Percentiles rank a stretch among this genome's conserved stretches.
phyloP scores from a whole-genome alignment of 2,888 invertebrate genomes.

The Xestia xanthographa region DNA sequence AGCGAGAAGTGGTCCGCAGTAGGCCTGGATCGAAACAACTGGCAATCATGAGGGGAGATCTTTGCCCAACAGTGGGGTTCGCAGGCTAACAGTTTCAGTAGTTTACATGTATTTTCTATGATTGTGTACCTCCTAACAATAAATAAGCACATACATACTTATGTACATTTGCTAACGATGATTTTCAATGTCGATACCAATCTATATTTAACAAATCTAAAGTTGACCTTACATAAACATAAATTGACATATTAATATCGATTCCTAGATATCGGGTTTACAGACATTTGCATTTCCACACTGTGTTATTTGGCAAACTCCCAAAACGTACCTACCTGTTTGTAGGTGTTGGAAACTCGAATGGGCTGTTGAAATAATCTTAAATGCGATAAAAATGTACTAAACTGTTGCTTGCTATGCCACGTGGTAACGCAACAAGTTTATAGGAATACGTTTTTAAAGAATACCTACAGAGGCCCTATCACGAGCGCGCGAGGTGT shows the following conservation, averaged over 20 bases:
- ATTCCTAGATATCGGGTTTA: slow-evolving; percentile 51
- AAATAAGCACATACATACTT: background rate
- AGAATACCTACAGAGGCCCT: too few relatives aligned
- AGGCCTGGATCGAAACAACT: too few relatives aligned
- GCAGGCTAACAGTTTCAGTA: background rate
- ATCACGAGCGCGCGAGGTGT: too few relatives aligned
- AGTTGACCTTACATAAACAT: slow-evolving; percentile 34
- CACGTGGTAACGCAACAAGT: background rate
- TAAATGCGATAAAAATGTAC: slow-evolving; percentile 52
- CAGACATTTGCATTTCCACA: slow-evolving; percentile 41
- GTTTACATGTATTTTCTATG: background rate
- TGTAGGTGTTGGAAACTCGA: slow-evolving; percentile 66
- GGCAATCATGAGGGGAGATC: background rate
- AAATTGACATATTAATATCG: slow-evolving; percentile 45
- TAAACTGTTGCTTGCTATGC: slow-evolving; percentile 28
- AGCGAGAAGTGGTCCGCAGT: too few relatives aligned
- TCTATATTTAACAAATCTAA: slow-evolving; percentile 43
- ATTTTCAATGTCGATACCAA: slow-evolving; percentile 42
- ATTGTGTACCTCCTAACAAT: background rate
- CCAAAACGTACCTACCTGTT: slow-evolving; percentile 66
- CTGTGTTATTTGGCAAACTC: slow-evolving; percentile 59
- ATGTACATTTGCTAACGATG: background rate
- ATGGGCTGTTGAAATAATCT: slow-evolving; percentile 65
- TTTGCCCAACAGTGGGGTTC: background rate
- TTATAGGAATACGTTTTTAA: background rate